Conservation (phyloP, 2,797 vertebrate species). For the Apodemus agrarius region DNA sequence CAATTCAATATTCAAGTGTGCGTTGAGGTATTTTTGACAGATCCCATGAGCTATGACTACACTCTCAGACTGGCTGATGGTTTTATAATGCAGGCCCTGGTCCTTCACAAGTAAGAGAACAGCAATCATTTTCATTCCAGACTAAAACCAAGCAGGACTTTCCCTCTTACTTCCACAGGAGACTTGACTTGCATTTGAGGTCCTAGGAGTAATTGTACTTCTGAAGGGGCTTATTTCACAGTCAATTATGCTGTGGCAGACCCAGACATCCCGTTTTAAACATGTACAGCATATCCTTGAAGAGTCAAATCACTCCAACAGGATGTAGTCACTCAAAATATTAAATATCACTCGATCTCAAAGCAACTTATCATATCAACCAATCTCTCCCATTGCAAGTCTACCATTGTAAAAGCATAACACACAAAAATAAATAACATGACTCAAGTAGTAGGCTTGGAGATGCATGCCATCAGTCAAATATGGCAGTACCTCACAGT, state of each 20-base stretch:
- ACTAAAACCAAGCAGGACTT: conserved; percentile 1
- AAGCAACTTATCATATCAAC: conserved; percentile 69
- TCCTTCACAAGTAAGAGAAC: neutral
- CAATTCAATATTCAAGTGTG: too few species aligned
- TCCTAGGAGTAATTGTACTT: conserved; percentile 77
- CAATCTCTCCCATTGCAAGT: conserved; percentile 17
- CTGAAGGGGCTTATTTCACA: conserved; percentile 81
- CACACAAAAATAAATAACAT: conserved; percentile 51
- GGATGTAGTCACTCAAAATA: conserved; percentile 76
- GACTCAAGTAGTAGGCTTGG: neutral
- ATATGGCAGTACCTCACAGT: neutral
- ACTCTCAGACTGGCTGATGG: neutral
- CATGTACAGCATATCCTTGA: conserved; percentile 72
- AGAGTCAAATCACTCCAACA: conserved; percentile 67
- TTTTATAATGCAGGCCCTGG: neutral
- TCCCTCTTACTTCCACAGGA: conserved; percentile 27
- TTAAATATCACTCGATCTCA: conserved; percentile 78
- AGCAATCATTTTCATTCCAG: conserved; percentile 40
- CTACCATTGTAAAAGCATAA: conserved; percentile 49
- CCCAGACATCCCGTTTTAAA: conserved; percentile 77
- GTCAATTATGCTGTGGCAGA: conserved; percentile 77
- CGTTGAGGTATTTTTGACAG: neutral
- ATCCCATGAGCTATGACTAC: neutral
- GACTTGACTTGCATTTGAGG: conserved; percentile 70
- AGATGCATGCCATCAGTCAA: neutral